A percentile compares a stretch with the other conserved stretches of the same genome.
Evolutionary conservation across 2,888 invertebrate genomes (phyloP).

Genomic region (Ophion costatus): DNA sequence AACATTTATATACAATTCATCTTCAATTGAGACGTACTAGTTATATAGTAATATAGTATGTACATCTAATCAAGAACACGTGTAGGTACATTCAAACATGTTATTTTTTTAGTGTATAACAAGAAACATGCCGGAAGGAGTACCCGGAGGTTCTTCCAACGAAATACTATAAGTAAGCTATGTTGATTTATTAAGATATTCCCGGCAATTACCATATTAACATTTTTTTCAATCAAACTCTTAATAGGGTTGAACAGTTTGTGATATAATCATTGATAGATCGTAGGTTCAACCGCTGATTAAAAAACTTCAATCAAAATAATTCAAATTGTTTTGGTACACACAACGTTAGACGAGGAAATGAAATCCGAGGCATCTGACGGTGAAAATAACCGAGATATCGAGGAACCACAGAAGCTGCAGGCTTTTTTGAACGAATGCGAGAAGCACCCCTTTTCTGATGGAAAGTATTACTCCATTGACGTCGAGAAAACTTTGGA

Average conservation of each 20-base stretch:
- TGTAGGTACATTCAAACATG: too few relatives aligned
- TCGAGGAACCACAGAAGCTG: neutral
- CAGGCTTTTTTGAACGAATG: neutral
- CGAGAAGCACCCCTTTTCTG: neutral
- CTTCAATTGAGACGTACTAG: neutral
- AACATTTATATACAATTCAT: neutral
- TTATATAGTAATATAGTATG: neutral
- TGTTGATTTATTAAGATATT: constrained; percentile 1
- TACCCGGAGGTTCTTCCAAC: neutral
- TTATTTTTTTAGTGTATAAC: too few relatives aligned
- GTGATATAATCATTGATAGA: neutral
- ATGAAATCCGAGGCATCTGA: neutral
- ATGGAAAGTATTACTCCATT: neutral
- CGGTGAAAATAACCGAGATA: neutral
- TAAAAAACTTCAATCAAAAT: neutral
- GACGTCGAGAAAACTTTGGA: neutral
- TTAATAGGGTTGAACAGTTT: neutral
- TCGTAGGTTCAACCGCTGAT: neutral
- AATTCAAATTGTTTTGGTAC: neutral
- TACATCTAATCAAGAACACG: neutral
- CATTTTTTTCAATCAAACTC: neutral
- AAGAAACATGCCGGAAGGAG: too few relatives aligned
- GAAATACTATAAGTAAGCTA: neutral
- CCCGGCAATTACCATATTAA: neutral
- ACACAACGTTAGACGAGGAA: neutral